Evolutionary conservation across 2,888 invertebrate species (phyloP).

Genomic region (Folsomia candida): DNA sequence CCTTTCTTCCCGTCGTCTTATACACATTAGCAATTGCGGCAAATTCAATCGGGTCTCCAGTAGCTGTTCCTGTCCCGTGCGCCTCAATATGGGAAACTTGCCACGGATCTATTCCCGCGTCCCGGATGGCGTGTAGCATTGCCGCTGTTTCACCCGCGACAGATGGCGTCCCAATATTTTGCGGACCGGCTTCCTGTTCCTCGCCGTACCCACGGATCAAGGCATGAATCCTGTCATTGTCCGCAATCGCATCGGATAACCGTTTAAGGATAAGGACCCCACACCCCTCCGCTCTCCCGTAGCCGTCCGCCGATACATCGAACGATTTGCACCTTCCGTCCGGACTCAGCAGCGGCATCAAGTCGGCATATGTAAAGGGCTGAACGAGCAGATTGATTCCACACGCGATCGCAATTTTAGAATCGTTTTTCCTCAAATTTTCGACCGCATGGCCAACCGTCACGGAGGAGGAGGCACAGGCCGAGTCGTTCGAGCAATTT

Average conservation of each 20-base stretch:
- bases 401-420: background rate
- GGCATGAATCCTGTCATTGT: background rate
- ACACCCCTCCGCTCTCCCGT: constrained; percentile 6
- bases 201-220: background rate
- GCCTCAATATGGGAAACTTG: constrained; percentile 17
- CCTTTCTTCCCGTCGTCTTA: constrained; percentile 6
- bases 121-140: constrained; percentile 20
- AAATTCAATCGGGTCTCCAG: constrained; percentile 26
- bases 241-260: background rate
- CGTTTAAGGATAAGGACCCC: background rate
- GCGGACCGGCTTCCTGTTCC: background rate
- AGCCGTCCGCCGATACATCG: background rate
- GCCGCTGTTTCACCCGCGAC: constrained; percentile 21
- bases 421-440: background rate
- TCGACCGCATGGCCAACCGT: background rate
- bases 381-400: background rate
- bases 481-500: background rate
- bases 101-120: constrained; percentile 18
- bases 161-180: background rate
- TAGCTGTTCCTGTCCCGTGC: constrained; percentile 22
- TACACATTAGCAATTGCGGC: constrained; percentile 25
- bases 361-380: background rate
- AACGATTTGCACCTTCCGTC: constrained; percentile 14
- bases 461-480: background rate
- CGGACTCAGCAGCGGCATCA: background rate